Base-by-base conservation (phyloP, 2,113 vertebrate genomes). In the Rafetus swinhoei region DNA sequence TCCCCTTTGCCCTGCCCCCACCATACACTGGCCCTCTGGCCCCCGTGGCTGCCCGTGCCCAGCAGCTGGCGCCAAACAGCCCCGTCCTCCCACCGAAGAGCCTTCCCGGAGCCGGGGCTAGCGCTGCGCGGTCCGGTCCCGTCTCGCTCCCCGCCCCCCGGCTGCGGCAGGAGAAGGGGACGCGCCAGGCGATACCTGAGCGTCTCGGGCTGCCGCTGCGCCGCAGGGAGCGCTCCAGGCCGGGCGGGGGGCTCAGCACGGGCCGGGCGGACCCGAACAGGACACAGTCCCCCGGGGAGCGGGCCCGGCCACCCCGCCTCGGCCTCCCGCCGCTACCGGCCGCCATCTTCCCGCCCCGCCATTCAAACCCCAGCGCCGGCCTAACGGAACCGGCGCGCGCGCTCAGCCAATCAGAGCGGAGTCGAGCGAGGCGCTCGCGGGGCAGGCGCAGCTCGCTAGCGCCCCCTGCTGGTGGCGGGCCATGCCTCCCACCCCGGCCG, bases 231-330 rank as follows among this genome's bases (percentile, higher is more conserved):
- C 97, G 81, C 10, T 98, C 98, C 92, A 99, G 95, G 25, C 98
- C 99, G 29, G 97, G 96, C 8, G 99, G 99, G 18, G 98, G 98
- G 6, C 98, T 99, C 62, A 99, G 98, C 74, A 99, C 98, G 0
- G 98, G 97, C 25, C 96, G 50, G 0, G 97, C 95, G 4, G 93
- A 88, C 91, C 88, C 76, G 52, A 59, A 79, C 87, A 81, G 88
- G 91, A 56, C 94, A 97, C 52, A 88, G 93, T 90, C 95, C 86
- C 89, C 95, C 92, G 16, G 45, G 8, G 35, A 5, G 10, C 11
- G 9, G 24, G 1, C 2, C 2, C 1, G 16, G 59, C 79, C 12
- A 52, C 5, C 11, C 35, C 69, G 27, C 21, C 32, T 45, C 0
- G 2, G 59, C 59, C 25, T 60, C 59, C 59, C 2, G 25, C 10